Evolutionary conservation across 2,113 vertebrate genomes (phyloP), one percentile per base, ranked within the genome.

Genomic region (Tachysurus vachellii): DNA sequence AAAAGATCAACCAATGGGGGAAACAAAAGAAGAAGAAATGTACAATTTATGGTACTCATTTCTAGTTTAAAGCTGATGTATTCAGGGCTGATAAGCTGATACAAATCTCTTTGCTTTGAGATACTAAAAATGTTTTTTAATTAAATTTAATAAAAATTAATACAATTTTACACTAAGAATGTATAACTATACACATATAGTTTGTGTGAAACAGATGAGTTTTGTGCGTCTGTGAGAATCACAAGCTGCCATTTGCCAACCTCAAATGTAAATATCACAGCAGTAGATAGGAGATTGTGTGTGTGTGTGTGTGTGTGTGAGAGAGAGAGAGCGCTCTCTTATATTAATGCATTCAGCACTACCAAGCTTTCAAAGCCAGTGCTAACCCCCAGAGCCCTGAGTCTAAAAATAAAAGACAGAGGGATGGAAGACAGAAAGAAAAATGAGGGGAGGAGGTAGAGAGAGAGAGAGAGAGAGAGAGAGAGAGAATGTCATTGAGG

Each of bases 391-490:
- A 91, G 94, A 91, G 90, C 87, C 85, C 86, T 9, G 56, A 17
- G 5, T 89, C 94, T 95, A 94, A 94, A 95, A 94, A 95, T 95
- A 95, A 93, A 91, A 83, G 70, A 56, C 70, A 84, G 66, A 75
- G 47, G 50, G 75, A 86, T 80, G 53, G 81, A 70, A 56, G 85
- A 59, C 31, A 82, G 57, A 84, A 84, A 82, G 76, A 85, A 84
- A 70, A 64, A 70, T 61, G 73, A 79, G 77, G 23, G 64, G 79
- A 71, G 83, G 79, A 44, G 66, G 53, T 62, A 83, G 71, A 62
- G 31, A 70, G 53, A 83, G 50, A 83, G 2, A 83, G 71, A 62
- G 31, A 70, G 53, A 83, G 36, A 36, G 36, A 36, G 36, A 36
- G 36, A 36, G 36, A 36, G 36, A 36, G 36, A 84, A 71, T 66